Evolutionary conservation across 2,797 vertebrate species (phyloP).

Genomic region (Trachurus trachurus): DNA sequence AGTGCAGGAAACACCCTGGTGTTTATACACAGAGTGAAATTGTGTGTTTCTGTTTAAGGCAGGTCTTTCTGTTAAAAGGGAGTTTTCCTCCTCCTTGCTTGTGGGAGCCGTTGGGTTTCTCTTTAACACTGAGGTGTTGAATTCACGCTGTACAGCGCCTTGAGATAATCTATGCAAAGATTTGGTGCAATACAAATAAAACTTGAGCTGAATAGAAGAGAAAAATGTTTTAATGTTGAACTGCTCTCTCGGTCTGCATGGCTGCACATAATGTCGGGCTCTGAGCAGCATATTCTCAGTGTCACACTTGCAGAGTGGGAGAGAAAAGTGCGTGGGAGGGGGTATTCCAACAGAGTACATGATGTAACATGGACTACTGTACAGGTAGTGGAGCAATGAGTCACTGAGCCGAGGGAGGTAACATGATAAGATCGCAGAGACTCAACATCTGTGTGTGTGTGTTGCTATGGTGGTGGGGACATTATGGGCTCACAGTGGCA

Average conservation of each 20-base stretch:
- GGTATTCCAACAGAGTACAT: slow-evolving; percentile 66
- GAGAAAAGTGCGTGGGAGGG: slow-evolving; percentile 63
- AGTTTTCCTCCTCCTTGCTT: no score
- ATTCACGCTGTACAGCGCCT: no score
- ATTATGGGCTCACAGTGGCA: no score
- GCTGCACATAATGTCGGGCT: neutral
- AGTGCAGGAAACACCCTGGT: neutral
- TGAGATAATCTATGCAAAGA: no score
- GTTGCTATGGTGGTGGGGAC: neutral
- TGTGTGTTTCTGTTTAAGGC: neutral
- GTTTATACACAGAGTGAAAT: no score
- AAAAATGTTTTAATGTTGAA: neutral
- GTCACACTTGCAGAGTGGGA: slow-evolving; percentile 21
- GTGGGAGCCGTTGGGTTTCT: no score
- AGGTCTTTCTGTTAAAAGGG: no score
- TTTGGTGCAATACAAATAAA: no score
- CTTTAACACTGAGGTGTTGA: no score
- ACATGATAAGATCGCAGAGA: slow-evolving; percentile 41
- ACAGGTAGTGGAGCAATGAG: slow-evolving; percentile 65
- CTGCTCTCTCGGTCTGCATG: neutral
- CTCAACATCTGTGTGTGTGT: slow-evolving; percentile 28
- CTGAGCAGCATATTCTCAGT: neutral
- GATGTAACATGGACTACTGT: slow-evolving; percentile 51
- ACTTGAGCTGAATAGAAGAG: no score
- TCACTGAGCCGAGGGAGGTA: slow-evolving; percentile 55